Evolutionary conservation across 2,888 invertebrate genomes (phyloP), one percentile per base, ranked within the genome.

Genomic region (Hyalella azteca): DNA sequence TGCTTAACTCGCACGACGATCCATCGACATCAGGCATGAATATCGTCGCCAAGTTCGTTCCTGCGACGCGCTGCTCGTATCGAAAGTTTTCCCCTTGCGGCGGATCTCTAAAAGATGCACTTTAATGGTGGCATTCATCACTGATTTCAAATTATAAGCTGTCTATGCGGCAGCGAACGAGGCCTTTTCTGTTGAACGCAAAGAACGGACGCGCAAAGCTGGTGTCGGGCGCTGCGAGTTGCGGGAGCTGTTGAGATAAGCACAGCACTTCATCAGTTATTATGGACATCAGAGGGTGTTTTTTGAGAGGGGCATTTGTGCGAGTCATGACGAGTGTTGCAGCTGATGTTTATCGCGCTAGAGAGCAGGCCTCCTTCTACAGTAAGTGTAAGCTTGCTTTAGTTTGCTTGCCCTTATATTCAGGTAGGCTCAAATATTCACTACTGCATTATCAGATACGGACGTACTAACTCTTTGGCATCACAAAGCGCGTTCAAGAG

Each of bases 261-360:
- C 29, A 19, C 66, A 7, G 36, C 36, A 36, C 66, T 66, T 66
- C 66, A 66, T 66, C 66, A 66, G 54, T 54, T 54, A 66, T 66
- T 66, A 66, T 66, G 36, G 66, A 66, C 66, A 66, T n/a, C 66
- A 66, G 36, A 66, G 66, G 66, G 66, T 36, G 29, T 66, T 66
- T 45, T 66, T 66, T 66, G 66, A 66, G 36, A 32, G 66, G 66
- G 36, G 36, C 32, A 66, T 66, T 36, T 66, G 66, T 66, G 66
- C 66, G 32, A 66, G 66, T 66, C 66, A 66, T 66, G 66, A 66
- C 66, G 66, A 66, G 66, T 66, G 66, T 66, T 36, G 66, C 66
- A 32, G 66, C 66, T 66, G 66, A 66, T 66, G 32, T 36, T 66
- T 66, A 66, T 66, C 66, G 32, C 36, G 19, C 36, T 36, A 36